Percentiles rank a stretch among this genome's conserved stretches.
Conservation (phyloP, 2,797 vertebrate genomes). For the Cyclopterus lumpus region DNA sequence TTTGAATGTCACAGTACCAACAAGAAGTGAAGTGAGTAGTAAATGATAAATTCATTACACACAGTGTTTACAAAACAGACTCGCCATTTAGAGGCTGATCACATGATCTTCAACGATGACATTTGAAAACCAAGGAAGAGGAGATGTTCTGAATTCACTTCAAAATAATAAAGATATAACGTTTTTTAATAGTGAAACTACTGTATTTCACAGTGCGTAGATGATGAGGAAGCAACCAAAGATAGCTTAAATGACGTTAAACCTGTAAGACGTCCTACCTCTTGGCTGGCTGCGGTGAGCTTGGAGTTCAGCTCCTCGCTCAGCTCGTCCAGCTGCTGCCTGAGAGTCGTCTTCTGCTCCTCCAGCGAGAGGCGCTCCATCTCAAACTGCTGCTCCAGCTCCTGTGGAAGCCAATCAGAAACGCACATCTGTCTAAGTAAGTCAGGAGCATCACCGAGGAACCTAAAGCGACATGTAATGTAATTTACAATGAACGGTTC, state of each 20-base stretch:
- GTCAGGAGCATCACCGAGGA: neutral
- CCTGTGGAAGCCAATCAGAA: slow-evolving; percentile 77
- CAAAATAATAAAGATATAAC: neutral
- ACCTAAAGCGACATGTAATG: neutral
- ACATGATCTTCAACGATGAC: neutral
- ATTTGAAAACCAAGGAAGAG: neutral
- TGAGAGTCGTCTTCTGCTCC: slow-evolving; percentile 91
- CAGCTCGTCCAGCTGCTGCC: slow-evolving; percentile 90
- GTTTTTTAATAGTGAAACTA: neutral
- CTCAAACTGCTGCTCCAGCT: slow-evolving; percentile 94
- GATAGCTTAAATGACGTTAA: neutral
- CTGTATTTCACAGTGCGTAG: neutral
- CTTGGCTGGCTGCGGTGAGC: slow-evolving; percentile 88
- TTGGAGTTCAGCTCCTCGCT: slow-evolving; percentile 90
- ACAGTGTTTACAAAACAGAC: neutral
- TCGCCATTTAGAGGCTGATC: neutral
- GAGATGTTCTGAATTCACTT: neutral
- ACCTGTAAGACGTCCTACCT: slow-evolving; percentile 79
- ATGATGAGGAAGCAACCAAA: neutral
- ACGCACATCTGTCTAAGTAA: neutral
- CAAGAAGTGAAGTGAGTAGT: neutral
- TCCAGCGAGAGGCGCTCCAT: slow-evolving; percentile 90
- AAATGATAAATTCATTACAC: neutral
- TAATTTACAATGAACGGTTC: neutral
- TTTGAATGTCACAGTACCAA: slow-evolving; percentile 9